A percentile compares a stretch with the other conserved stretches of the same genome.
Evolutionary conservation across 2,797 vertebrate species (phyloP).

Genomic region (Cirrhinus molitorella): DNA sequence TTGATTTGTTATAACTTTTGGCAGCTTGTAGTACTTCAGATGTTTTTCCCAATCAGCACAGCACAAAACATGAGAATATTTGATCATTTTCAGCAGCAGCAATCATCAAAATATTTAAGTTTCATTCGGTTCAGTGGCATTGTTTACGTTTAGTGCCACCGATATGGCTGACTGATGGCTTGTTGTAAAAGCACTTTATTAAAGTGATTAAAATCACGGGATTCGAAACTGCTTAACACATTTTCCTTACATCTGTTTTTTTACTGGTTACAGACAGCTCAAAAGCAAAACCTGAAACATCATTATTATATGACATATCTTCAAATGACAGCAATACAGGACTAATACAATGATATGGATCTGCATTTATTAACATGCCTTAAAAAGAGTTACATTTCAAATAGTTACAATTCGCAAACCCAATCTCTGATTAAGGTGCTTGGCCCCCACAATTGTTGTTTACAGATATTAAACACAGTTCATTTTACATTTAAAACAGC

Average conservation of each 20-base stretch:
- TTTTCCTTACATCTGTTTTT: neutral
- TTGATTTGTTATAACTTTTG: too few relatives aligned
- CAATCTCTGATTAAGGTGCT: conserved; percentile 5
- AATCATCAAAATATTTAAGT: too few relatives aligned
- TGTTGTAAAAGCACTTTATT: too few relatives aligned
- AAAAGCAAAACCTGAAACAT: neutral
- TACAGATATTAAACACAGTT: conserved; percentile 14
- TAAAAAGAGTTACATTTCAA: conserved; percentile 5
- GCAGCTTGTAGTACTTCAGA: too few relatives aligned
- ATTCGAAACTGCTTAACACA: neutral
- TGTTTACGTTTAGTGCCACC: too few relatives aligned
- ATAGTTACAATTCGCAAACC: neutral
- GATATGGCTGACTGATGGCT: too few relatives aligned
- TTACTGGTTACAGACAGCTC: neutral
- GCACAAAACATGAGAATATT: too few relatives aligned
- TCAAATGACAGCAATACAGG: neutral
- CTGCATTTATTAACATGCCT: conserved; percentile 4
- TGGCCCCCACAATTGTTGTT: neutral
- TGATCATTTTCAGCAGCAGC: too few relatives aligned
- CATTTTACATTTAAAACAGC: conserved; percentile 6
- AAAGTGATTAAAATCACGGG: neutral
- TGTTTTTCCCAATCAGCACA: too few relatives aligned
- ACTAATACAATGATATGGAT: neutral
- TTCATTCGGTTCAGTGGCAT: too few relatives aligned
- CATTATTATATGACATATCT: neutral